Percentiles rank a stretch among this genome's conserved stretches.
These are phyloP conservation scores for Belgica antarctica DNA, from an alignment of 2,888 invertebrate species.

Conservation along the genomic window DNA sequence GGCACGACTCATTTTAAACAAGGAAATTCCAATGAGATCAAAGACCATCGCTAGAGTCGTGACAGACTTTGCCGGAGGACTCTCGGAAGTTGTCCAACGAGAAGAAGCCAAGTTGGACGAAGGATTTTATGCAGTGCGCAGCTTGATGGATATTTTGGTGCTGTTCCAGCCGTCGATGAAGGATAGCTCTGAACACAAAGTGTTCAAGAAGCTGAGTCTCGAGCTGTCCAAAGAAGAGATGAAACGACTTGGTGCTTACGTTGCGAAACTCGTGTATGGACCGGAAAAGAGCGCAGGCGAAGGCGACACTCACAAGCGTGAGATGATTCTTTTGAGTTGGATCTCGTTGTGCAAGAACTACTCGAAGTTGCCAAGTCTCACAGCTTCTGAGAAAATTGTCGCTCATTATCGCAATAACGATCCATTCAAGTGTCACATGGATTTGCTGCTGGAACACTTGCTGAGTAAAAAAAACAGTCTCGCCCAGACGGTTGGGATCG, in stretches of 20 bases:
- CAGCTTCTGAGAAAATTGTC: constrained; percentile 2
- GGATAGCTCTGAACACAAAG: no score
- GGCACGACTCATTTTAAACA: not conserved
- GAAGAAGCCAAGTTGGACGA: not conserved
- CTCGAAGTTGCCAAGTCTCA: not conserved
- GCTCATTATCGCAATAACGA: not conserved
- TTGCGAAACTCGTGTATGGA: not conserved
- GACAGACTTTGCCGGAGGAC: not conserved
- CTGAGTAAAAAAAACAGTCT: not conserved
- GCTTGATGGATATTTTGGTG: not conserved
- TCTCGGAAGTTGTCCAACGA: no score
- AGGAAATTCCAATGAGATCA: not conserved
- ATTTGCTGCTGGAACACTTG: not conserved
- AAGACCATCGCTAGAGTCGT: not conserved
- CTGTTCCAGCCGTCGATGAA: constrained; percentile 10
- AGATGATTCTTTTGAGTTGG: not conserved
- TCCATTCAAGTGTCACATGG: not conserved
- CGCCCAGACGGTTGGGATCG: not conserved
- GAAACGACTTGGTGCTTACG: not conserved
- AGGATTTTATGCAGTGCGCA: not conserved
- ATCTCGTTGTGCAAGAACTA: not conserved
- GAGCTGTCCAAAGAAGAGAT: not conserved
- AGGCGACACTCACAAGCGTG: not conserved
- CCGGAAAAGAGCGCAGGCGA: not conserved
- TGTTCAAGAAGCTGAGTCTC: not conserved